phyloP scores from a whole-genome alignment of 2,888 invertebrate species.

The Hypomecis atomaria region DNA sequence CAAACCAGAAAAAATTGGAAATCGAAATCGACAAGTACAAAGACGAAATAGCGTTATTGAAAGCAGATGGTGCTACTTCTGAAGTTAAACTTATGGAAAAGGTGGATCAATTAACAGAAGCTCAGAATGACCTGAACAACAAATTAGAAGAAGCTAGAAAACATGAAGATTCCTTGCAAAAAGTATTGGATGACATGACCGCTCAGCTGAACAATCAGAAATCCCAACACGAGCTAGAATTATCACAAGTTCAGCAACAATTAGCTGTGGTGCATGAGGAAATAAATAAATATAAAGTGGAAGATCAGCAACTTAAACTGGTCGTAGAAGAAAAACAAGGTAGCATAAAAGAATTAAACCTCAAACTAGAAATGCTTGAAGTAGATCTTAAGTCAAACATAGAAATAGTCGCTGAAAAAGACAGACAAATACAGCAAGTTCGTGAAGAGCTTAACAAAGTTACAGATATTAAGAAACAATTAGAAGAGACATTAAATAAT shows the following conservation, averaged over 20 bases:
- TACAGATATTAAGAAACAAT: slow-evolving; percentile 71
- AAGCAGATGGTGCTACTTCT: slow-evolving; percentile 75
- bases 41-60: slow-evolving; percentile 72
- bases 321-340: slow-evolving; percentile 71
- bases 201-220: slow-evolving; percentile 75
- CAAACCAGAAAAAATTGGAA: slow-evolving; percentile 70
- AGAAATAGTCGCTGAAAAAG: slow-evolving; percentile 77
- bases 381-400: slow-evolving; percentile 77
- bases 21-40: slow-evolving; percentile 78
- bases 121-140: slow-evolving; percentile 78
- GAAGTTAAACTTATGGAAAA: slow-evolving; percentile 80
- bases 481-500: slow-evolving; percentile 79
- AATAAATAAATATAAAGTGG: slow-evolving; percentile 59
- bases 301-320: slow-evolving; percentile 60
- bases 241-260: slow-evolving; percentile 64
- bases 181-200: slow-evolving; percentile 73
- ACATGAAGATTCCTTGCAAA: slow-evolving; percentile 79
- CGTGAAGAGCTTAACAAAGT: slow-evolving; percentile 70
- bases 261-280: slow-evolving; percentile 60
- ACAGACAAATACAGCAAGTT: slow-evolving; percentile 72
- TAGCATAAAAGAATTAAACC: slow-evolving; percentile 67
- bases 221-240: slow-evolving; percentile 69
- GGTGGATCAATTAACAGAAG: slow-evolving; percentile 77
- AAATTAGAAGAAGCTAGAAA: slow-evolving; percentile 78
- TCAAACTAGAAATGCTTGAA: slow-evolving; percentile 77